Evolutionary conservation across 2,113 vertebrate species (phyloP).

Genomic region (Murina feae): DNA sequence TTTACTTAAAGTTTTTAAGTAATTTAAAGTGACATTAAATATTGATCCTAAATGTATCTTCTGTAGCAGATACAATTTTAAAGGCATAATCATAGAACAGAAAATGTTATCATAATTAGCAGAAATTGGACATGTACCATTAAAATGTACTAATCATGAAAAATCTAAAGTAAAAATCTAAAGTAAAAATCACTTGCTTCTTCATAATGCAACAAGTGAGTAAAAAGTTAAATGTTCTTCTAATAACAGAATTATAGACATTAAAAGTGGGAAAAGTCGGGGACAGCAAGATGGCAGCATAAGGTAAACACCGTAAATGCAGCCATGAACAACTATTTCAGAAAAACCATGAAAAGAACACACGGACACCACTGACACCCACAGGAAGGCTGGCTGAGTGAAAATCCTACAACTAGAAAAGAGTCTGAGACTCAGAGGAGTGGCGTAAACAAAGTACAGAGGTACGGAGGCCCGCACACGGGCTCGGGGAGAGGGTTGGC

Average conservation of each 20-base stretch:
- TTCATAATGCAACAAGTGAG: not conserved
- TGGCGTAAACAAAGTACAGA: too few relatives aligned
- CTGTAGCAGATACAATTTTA: constrained; percentile 13
- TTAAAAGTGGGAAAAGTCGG: not conserved
- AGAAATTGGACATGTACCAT: not conserved
- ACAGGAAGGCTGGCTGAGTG: too few relatives aligned
- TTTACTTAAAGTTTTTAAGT: not conserved
- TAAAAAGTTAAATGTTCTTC: not conserved
- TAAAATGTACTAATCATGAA: not conserved
- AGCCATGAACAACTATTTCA: too few relatives aligned
- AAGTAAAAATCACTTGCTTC: constrained; percentile 9
- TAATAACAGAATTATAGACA: not conserved
- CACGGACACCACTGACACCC: too few relatives aligned
- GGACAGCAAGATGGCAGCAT: too few relatives aligned
- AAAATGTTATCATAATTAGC: not conserved
- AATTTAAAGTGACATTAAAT: constrained; percentile 27
- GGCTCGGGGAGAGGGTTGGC: too few relatives aligned
- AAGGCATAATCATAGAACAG: not conserved
- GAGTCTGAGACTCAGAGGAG: too few relatives aligned
- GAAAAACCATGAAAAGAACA: too few relatives aligned
- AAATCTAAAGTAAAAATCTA: too few relatives aligned
- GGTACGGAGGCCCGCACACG: too few relatives aligned
- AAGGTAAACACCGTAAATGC: too few relatives aligned
- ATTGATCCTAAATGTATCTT: not conserved
- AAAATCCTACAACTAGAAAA: too few relatives aligned